Evolutionary conservation across 2,113 vertebrate genomes (phyloP).

Genomic region (Neolamprologus tretocephalus): DNA sequence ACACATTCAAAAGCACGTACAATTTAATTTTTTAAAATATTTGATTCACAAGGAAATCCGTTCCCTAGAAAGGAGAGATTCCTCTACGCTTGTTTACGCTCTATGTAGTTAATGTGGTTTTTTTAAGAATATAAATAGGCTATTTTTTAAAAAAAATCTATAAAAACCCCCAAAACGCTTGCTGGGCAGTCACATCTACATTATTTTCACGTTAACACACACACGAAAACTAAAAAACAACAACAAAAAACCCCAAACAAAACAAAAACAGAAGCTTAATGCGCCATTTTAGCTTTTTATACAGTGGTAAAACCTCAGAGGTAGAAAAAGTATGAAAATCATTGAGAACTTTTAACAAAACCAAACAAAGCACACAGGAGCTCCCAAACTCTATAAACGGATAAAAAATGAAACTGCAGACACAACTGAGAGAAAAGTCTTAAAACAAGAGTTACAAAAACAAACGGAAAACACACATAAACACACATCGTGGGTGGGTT

Average conservation of each 20-base stretch:
- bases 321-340: constrained; percentile 49
- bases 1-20: constrained; percentile 4
- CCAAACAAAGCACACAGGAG: background rate
- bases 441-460: background rate
- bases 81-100: background rate
- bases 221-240: background rate
- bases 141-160: background rate
- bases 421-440: background rate
- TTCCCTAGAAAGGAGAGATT: background rate
- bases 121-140: constrained; percentile 49
- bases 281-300: background rate
- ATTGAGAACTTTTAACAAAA: constrained; percentile 12
- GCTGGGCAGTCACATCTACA: background rate
- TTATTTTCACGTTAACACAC: background rate
- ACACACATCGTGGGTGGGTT: background rate
- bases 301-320: constrained; percentile 60
- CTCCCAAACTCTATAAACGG: background rate
- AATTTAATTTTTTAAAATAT: background rate
- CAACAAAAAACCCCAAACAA: background rate
- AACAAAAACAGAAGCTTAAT: background rate
- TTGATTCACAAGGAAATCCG: background rate
- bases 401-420: background rate
- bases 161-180: background rate
- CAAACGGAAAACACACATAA: background rate
- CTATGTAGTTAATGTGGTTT: background rate